Evolutionary conservation across 2,888 invertebrate species (phyloP).

Genomic region (Osmoderma eremita): DNA sequence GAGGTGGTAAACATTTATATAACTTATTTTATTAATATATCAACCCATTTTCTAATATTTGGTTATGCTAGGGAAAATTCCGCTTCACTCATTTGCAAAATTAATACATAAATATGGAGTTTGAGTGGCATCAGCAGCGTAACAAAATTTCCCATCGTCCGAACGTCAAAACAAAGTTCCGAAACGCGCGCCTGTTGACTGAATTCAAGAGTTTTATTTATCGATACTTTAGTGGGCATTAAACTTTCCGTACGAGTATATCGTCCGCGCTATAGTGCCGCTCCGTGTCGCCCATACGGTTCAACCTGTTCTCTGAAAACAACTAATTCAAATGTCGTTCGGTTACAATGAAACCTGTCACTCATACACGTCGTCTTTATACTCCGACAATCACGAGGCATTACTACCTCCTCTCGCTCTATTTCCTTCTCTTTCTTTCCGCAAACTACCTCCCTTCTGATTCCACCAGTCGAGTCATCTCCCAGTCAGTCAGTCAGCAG

Average conservation of each 20-base stretch:
- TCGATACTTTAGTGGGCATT: constrained; percentile 3
- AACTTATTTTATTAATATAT: too few species aligned
- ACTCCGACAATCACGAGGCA: constrained; percentile 50
- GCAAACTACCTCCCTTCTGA: neutral
- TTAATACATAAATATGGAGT: too few species aligned
- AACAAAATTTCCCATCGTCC: neutral
- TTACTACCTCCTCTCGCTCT: constrained; percentile 43
- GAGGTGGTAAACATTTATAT: too few species aligned
- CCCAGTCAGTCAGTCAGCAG: constrained; percentile 35
- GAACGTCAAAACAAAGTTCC: neutral
- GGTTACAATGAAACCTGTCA: constrained; percentile 62
- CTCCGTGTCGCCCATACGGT: constrained; percentile 18
- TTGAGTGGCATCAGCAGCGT: too few species aligned
- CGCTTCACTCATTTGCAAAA: too few species aligned
- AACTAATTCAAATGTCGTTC: constrained; percentile 61
- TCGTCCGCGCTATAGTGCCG: constrained; percentile 12
- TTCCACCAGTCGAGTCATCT: constrained; percentile 17
- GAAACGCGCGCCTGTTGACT: constrained; percentile 2
- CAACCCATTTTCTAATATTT: too few species aligned
- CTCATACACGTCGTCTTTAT: constrained; percentile 56
- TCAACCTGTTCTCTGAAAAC: constrained; percentile 55
- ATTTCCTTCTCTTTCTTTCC: constrained; percentile 44
- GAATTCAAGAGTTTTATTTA: constrained; percentile 14
- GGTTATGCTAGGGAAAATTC: too few species aligned
- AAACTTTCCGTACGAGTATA: constrained; percentile 12